A percentile compares a stretch with the other conserved stretches of the same genome.
phyloP scores from a whole-genome alignment of 1,140 invertebrate genomes.

The Drosophila mauritiana region DNA sequence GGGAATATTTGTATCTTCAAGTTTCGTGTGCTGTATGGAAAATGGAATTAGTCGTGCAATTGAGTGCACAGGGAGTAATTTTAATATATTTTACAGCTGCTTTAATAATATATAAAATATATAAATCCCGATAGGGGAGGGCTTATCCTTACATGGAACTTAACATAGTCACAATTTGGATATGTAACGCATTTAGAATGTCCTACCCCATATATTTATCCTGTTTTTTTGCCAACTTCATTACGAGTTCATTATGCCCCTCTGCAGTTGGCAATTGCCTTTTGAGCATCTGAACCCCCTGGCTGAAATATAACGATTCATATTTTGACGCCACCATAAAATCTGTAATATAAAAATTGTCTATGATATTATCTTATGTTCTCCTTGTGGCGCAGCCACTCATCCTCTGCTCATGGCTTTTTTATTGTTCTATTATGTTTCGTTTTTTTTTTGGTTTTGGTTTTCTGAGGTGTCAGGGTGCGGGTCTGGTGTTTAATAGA shows the following conservation, averaged over 20 bases:
- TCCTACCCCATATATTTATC: too few species aligned
- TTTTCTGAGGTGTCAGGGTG: background rate
- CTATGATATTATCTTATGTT: slow-evolving; percentile 62
- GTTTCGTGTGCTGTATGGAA: slow-evolving; percentile 7
- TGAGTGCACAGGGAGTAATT: background rate
- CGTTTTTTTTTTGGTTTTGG: slow-evolving; percentile 4
- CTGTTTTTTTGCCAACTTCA: slow-evolving; percentile 8
- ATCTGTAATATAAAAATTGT: slow-evolving; percentile 71
- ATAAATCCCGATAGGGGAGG: too few species aligned
- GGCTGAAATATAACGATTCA: slow-evolving; percentile 72
- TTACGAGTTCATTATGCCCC: slow-evolving; percentile 38
- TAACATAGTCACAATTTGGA: too few species aligned
- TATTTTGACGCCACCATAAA: slow-evolving; percentile 67
- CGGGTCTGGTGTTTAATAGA: slow-evolving; percentile 63
- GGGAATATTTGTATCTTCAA: background rate
- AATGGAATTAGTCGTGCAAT: background rate
- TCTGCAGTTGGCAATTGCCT: background rate
- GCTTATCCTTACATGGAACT: too few species aligned
- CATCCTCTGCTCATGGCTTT: slow-evolving; percentile 9
- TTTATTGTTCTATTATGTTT: slow-evolving; percentile 12
- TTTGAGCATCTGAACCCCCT: slow-evolving; percentile 21
- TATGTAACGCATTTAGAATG: background rate
- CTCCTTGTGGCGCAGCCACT: slow-evolving; percentile 20
- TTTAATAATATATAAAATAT: too few species aligned
- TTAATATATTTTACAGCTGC: too few species aligned